Base-by-base conservation (phyloP, 2,888 invertebrate species). In the Diarsia brunnea region DNA sequence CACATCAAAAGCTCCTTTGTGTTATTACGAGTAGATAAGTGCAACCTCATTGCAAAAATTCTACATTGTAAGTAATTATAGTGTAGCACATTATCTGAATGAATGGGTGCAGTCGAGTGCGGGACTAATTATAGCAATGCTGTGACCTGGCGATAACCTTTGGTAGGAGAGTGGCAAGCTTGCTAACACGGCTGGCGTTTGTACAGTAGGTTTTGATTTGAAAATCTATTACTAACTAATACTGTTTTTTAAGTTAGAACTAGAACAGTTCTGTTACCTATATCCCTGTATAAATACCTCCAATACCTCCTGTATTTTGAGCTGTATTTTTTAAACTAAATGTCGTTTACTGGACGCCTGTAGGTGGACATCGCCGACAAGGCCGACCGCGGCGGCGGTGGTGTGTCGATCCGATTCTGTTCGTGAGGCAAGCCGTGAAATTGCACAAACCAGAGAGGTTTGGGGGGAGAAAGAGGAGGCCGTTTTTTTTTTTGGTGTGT, bases 41-140 rank as follows among this genome's bases (percentile, higher is more conserved):
- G 55, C n/a, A 81, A 69, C 69, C 55, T 43, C 49, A 72, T 84
- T 81, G 71, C 78, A 69, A 63, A 55, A 70, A 38, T 71, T 67
- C 60, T 72, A 88, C 88, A 82, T 78, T 86, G 87, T 84, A 83
- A 82, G 86, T 86, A 83, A 78, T 78, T 75, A 80, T 86, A 78
- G 76, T 87, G 74, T 83, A 73, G 51, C 61, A 69, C 82, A 84
- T 78, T 88, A 89, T 88, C 86, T 80, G 83, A 87, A 89, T 93
- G 92, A 93, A 92, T 84, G 87, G 85, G 87, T 91, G 87, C 91
- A 90, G 88, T 89, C 86, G 91, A 86, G 87, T 85, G 89, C 88
- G 70, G 76, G 55, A 86, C 92, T 93, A 94, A 94, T 93, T 92
- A 93, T 94, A 94, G 93, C 91, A 85, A 86, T 85, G 88, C 87